These are phyloP conservation scores for Caligus rogercresseyi DNA, from an alignment of 1,140 invertebrate species.

Conservation along the genomic window DNA sequence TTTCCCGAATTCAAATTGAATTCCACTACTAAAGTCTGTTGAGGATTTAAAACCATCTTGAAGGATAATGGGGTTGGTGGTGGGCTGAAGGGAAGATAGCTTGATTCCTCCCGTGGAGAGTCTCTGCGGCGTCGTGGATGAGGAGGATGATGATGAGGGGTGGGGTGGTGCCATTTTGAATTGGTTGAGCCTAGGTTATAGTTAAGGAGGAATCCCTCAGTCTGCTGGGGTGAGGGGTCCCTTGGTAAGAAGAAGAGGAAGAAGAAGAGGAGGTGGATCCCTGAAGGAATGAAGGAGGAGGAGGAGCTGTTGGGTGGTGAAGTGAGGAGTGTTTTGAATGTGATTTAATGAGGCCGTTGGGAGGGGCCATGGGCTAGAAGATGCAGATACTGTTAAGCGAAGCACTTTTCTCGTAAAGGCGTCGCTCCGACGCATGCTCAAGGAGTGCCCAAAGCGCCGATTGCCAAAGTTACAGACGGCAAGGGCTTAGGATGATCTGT, in stretches of 20 bases:
- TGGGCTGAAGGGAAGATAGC: neutral
- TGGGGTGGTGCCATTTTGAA: neutral
- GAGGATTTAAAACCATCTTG: neutral
- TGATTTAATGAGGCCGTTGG: too few species aligned
- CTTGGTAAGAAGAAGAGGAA: too few species aligned
- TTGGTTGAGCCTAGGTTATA: neutral
- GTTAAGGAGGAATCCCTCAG: neutral
- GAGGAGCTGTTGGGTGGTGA: too few species aligned
- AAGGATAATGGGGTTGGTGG: neutral
- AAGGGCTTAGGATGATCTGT: constrained; percentile 18
- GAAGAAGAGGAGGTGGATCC: too few species aligned
- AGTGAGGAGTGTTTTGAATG: too few species aligned
- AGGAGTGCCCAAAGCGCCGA: neutral
- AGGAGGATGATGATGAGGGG: neutral
- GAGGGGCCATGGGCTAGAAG: too few species aligned
- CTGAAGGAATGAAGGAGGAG: too few species aligned
- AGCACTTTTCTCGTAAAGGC: constrained; percentile 15
- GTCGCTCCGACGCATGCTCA: constrained; percentile 1
- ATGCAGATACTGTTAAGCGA: constrained; percentile 2
- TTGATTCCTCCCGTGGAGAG: neutral
- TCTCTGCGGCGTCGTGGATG: neutral
- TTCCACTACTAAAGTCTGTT: neutral
- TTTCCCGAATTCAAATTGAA: neutral
- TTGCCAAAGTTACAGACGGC: constrained; percentile 16
- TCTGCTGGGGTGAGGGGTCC: neutral